Evolutionary conservation across 1,140 invertebrate genomes (phyloP).

Genomic region (Bombus affinis): DNA sequence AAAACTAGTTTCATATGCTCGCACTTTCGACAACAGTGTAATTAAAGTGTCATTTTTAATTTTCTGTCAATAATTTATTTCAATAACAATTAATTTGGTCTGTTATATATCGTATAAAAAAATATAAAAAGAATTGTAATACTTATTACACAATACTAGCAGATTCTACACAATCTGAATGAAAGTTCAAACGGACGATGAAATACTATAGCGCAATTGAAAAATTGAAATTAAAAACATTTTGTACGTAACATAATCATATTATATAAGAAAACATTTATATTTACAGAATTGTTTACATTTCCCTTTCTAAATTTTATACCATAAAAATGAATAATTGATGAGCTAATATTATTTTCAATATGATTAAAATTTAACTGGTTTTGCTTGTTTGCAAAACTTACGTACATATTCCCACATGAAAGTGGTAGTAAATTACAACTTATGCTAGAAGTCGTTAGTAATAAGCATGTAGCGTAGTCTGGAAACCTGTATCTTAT

Average conservation of each 20-base stretch:
- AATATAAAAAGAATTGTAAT: not conserved
- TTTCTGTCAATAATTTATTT: not conserved
- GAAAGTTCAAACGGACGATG: not conserved
- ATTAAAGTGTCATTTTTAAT: too few relatives aligned
- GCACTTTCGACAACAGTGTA: not conserved
- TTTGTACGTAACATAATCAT: too few relatives aligned
- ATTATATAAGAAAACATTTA: too few relatives aligned
- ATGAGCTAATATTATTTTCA: not conserved
- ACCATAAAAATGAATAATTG: not conserved
- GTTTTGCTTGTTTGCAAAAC: not conserved
- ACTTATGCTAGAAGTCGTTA: not conserved
- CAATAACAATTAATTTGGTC: not conserved
- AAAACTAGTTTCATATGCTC: not conserved
- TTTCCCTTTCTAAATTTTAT: too few relatives aligned
- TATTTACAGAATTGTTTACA: too few relatives aligned
- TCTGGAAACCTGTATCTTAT: not conserved
- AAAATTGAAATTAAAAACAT: not conserved
- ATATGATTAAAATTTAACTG: not conserved
- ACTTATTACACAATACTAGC: not conserved
- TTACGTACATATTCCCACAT: not conserved
- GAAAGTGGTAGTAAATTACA: not conserved
- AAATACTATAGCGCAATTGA: too few relatives aligned
- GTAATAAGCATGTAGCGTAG: not conserved
- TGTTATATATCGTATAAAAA: not conserved
- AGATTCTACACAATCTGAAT: not conserved